A percentile compares a stretch with the other conserved stretches of the same genome.
Conservation (phyloP, 2,797 vertebrate species). For the Falco rusticolus region DNA sequence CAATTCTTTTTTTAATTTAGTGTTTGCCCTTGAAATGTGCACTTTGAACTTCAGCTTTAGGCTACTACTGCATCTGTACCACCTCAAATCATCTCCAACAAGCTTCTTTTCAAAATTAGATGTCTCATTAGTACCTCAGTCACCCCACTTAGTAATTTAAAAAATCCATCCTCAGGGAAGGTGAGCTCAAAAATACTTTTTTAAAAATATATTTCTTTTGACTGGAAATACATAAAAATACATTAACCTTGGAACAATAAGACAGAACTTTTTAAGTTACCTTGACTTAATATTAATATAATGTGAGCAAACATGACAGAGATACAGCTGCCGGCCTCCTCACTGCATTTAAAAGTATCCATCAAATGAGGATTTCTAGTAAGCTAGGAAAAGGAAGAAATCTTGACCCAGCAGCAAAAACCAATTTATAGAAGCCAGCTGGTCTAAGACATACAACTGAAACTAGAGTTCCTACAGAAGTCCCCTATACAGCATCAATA, state of each 20-base stretch:
- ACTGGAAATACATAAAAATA: constrained; percentile 50
- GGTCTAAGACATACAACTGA: constrained; percentile 16
- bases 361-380: constrained; percentile 26
- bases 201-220: constrained; percentile 30
- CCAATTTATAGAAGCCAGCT: constrained; percentile 26
- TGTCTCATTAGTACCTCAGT: constrained; percentile 31
- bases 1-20: background rate
- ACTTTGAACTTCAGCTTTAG: constrained; percentile 51
- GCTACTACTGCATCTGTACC: background rate
- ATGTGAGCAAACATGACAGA: constrained; percentile 38
- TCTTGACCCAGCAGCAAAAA: constrained; percentile 52
- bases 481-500: background rate
- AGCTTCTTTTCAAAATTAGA: constrained; percentile 10
- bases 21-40: constrained; percentile 51
- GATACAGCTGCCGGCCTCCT: constrained; percentile 43
- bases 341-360: constrained; percentile 45
- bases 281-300: constrained; percentile 44
- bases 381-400: constrained; percentile 46
- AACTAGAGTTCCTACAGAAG: background rate
- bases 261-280: constrained; percentile 22
- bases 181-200: constrained; percentile 36
- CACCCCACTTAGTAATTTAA: constrained; percentile 47
- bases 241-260: constrained; percentile 43
- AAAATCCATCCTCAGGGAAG: constrained; percentile 24
- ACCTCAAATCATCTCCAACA: background rate